Evolutionary conservation across 1,140 invertebrate species (phyloP), one percentile per base, ranked within the genome.

Genomic region (Magallana ariakensis): DNA sequence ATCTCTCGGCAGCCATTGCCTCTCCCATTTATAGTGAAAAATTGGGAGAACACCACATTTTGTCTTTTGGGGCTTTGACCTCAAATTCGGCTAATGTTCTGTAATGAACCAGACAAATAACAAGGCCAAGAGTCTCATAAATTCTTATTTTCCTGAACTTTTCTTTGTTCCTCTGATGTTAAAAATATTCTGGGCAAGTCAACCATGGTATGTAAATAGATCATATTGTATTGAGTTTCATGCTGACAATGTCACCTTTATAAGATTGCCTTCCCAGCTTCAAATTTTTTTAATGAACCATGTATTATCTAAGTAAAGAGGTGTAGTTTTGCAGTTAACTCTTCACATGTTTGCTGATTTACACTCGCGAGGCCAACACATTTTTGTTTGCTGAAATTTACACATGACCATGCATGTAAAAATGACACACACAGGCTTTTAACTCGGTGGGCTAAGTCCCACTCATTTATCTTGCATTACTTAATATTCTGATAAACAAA

Each of bases 51-150:
- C 58, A 62, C 58, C 66, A 26, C 9, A 75, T 22, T 75, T 19
- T 75, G 66, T 75, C 66, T 75, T 75, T 75, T 75, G 66, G 66
- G 66, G 66, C 66, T 75, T 75, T 75, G 66, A 75, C 66, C 66
- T 75, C 66, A 11, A 75, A 75, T 75, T 75, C 66, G 66, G 66
- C 66, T 75, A 33, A 75, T 75, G 66, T 75, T 75, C 66, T 75
- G 19, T 75, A 75, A 75, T 75, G 66, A 75, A 75, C 66, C 66
- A 75, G 22, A 75, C 66, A 26, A 75, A 26, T 75, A 75, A 75
- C 22, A 11, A 75, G 66, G 66, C 66, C 66, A 75, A 75, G 33
- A 75, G 66, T 75, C 66, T 75, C 66, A 75, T 75, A 75, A 75
- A n/a, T n/a, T 60, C 33, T 60, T 60, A 60, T 13, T 13, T 58